These are phyloP conservation scores for Chironomus tentans DNA, from an alignment of 2,888 invertebrate genomes.

Conservation along the genomic window DNA sequence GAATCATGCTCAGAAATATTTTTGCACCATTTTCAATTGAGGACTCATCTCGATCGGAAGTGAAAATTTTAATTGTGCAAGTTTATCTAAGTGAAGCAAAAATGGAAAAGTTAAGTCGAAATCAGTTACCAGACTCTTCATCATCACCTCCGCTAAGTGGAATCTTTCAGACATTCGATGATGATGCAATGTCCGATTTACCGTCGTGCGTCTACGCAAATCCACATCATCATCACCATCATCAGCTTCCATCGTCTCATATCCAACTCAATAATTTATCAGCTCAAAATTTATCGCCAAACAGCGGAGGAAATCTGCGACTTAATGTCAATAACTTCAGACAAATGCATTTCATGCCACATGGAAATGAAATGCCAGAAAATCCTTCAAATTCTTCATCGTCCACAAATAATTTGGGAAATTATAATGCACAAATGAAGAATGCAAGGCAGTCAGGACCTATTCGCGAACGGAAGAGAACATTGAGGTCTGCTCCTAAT, in stretches of 20 bases:
- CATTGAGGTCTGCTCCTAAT: conserved; percentile 83
- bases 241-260: background rate
- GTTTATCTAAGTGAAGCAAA: background rate
- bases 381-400: conserved; percentile 30
- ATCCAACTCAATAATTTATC: background rate
- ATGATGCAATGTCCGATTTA: conserved; percentile 58
- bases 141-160: conserved; percentile 56
- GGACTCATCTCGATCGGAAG: background rate
- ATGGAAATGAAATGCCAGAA: background rate
- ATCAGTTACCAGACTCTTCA: conserved; percentile 59
- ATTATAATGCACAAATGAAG: background rate
- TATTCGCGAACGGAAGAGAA: conserved; percentile 83
- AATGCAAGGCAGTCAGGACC: conserved; percentile 64
- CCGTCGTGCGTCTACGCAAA: conserved; percentile 73
- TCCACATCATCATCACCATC: conserved; percentile 44
- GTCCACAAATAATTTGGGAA: conserved; percentile 37
- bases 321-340: background rate
- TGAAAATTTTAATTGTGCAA: background rate
- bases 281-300: background rate
- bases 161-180: conserved; percentile 40
- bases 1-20: background rate
- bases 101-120: conserved; percentile 42
- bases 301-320: background rate
- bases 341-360: conserved; percentile 1
- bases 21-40: background rate